A percentile compares a stretch with the other conserved stretches of the same genome.
phyloP scores from a whole-genome alignment of 2,797 vertebrate species.

The Coreius guichenoti region DNA sequence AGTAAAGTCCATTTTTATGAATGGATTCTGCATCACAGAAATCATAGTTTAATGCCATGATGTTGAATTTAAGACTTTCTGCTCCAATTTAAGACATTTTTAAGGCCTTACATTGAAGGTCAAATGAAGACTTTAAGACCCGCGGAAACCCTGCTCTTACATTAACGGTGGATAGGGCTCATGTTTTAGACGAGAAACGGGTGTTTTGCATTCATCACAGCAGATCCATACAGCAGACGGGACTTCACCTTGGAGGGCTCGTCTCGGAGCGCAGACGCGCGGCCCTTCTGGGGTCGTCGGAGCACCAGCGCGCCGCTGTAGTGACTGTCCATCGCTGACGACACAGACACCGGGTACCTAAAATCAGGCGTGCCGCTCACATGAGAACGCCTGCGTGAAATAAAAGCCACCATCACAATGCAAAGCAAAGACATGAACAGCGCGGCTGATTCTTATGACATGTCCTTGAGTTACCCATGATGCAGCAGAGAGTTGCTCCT shows the following conservation, averaged over 20 bases:
- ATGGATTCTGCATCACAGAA: too few species aligned
- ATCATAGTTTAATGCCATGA: too few species aligned
- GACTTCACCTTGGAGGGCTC: constrained; percentile 90
- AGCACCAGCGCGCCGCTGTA: constrained; percentile 86
- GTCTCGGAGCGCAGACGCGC: constrained; percentile 88
- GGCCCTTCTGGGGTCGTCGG: constrained; percentile 91
- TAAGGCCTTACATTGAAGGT: too few species aligned
- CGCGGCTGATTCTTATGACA: neutral
- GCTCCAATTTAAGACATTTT: too few species aligned
- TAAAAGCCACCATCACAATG: neutral
- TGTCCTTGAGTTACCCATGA: constrained; percentile 79
- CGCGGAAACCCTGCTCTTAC: too few species aligned
- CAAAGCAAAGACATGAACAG: neutral
- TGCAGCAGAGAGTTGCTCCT: constrained; percentile 86
- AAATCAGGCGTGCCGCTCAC: constrained; percentile 91
- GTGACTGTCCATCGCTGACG: constrained; percentile 86
- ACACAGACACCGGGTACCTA: constrained; percentile 86
- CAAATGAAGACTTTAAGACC: too few species aligned
- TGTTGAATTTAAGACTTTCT: too few species aligned
- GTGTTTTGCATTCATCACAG: neutral
- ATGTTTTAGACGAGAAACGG: neutral
- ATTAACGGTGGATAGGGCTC: too few species aligned
- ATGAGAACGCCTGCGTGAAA: constrained; percentile 79
- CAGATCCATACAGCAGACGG: neutral
- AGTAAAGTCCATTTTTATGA: too few species aligned